phyloP scores from a whole-genome alignment of 2,113 vertebrate species.

The Takifugu flavidus region DNA sequence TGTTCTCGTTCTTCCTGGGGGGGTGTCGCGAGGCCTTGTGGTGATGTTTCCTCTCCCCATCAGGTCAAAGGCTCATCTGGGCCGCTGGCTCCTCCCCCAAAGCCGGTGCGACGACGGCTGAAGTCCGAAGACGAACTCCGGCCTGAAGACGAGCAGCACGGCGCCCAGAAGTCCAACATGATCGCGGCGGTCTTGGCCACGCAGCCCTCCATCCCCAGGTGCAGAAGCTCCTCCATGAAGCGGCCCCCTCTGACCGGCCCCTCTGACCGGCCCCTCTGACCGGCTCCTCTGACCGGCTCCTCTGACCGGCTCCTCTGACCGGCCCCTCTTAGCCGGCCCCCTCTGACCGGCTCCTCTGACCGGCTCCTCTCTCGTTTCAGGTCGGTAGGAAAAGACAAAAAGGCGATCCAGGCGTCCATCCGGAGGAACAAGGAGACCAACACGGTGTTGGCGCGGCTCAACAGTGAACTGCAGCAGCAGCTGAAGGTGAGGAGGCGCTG shows the following conservation, averaged over 20 bases:
- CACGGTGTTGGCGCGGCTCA: slow-evolving; percentile 95
- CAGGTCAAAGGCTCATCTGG: slow-evolving; percentile 86
- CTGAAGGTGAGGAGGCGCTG: slow-evolving; percentile 82
- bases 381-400: slow-evolving; percentile 97
- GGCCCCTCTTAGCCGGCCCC: too few species aligned
- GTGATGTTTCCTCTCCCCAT: not conserved
- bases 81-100: slow-evolving; percentile 93
- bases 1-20: not conserved
- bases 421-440: slow-evolving; percentile 99
- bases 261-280: not conserved
- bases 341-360: not conserved
- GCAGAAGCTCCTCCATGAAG: not conserved
- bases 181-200: slow-evolving; percentile 86
- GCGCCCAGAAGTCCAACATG: slow-evolving; percentile 85
- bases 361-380: slow-evolving; percentile 64
- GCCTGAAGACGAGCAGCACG: slow-evolving; percentile 89
- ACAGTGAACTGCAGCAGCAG: slow-evolving; percentile 97
- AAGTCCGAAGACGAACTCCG: slow-evolving; percentile 96
- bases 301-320: too few species aligned
- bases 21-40: too few species aligned
- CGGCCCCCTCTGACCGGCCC: too few species aligned
- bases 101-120: slow-evolving; percentile 91
- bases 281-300: too few species aligned
- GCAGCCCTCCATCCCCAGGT: slow-evolving; percentile 96
- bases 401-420: slow-evolving; percentile 97